Evolutionary conservation across 2,113 vertebrate genomes (phyloP).

Genomic region (Genyomyrus donnyi): DNA sequence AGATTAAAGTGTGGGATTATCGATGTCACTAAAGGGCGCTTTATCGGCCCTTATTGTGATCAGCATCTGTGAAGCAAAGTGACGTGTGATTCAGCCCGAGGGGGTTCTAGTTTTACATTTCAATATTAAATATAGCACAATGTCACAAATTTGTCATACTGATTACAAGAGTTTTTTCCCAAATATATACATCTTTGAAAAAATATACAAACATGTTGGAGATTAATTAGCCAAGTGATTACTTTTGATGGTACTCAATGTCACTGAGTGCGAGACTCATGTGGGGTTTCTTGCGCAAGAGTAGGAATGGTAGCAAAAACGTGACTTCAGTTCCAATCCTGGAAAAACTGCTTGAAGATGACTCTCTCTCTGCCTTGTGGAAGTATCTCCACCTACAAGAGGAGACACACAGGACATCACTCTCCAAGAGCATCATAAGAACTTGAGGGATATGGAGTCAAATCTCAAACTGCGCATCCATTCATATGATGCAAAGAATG

Average conservation of each 20-base stretch:
- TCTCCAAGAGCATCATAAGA: not conserved
- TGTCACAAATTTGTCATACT: not conserved
- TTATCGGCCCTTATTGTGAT: not conserved
- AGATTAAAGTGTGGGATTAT: not conserved
- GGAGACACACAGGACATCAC: not conserved
- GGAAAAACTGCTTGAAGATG: constrained; percentile 90
- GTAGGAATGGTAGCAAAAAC: not conserved
- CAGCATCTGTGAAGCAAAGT: not conserved
- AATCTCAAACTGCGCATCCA: not conserved
- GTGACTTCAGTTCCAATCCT: constrained; percentile 67
- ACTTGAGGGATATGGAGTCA: not conserved
- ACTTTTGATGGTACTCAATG: not conserved
- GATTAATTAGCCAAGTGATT: not conserved
- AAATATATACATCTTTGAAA: constrained; percentile 41
- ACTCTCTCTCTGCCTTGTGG: constrained; percentile 76
- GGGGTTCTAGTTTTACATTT: not conserved
- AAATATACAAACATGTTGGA: constrained; percentile 26
- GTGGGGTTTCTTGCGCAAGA: not conserved
- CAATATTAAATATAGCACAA: not conserved
- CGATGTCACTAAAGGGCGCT: not conserved
- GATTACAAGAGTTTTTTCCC: constrained; percentile 15
- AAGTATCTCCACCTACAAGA: constrained; percentile 78
- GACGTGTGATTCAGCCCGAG: not conserved
- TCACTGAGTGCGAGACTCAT: not conserved
- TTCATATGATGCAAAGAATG: not conserved